These are phyloP conservation scores for Hirudinaria manillensis DNA, from an alignment of 2,888 invertebrate species.

Conservation along the genomic window DNA sequence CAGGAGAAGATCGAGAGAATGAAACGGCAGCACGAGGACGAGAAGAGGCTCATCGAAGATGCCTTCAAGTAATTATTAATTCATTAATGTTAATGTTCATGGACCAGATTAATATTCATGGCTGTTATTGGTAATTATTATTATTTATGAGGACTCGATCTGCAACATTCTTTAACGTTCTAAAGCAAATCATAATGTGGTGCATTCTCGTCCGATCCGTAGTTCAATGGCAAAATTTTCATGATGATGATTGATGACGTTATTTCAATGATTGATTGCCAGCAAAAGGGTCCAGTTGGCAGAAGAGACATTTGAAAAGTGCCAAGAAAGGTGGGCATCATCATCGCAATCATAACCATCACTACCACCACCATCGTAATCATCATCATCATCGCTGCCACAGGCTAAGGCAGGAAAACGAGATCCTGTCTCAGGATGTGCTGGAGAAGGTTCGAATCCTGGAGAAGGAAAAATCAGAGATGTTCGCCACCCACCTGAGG, in stretches of 20 bases:
- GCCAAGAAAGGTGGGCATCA: conserved; percentile 34
- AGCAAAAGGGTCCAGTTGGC: conserved; percentile 37
- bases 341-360: not conserved
- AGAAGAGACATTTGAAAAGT: conserved; percentile 35
- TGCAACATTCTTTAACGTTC: not conserved
- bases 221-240: no score
- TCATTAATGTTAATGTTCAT: not conserved
- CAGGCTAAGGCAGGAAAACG: conserved; percentile 49
- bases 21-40: conserved; percentile 48
- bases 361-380: not conserved
- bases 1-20: conserved; percentile 46
- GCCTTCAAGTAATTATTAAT: conserved; percentile 44
- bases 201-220: no score
- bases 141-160: not conserved
- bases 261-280: not conserved
- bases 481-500: conserved; percentile 43
- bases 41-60: conserved; percentile 48
- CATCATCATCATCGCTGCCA: not conserved
- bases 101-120: not conserved
- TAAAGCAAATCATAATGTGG: not conserved
- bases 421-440: conserved; percentile 45
- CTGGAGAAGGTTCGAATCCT: conserved; percentile 43
- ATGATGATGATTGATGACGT: no score
- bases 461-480: conserved; percentile 49
- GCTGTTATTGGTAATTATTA: not conserved